Percentiles rank a stretch among this genome's conserved stretches.
These are phyloP conservation scores for Trididemnum clinides DNA, from an alignment of 23 tunicate genomes.

Conservation along the genomic window DNA sequence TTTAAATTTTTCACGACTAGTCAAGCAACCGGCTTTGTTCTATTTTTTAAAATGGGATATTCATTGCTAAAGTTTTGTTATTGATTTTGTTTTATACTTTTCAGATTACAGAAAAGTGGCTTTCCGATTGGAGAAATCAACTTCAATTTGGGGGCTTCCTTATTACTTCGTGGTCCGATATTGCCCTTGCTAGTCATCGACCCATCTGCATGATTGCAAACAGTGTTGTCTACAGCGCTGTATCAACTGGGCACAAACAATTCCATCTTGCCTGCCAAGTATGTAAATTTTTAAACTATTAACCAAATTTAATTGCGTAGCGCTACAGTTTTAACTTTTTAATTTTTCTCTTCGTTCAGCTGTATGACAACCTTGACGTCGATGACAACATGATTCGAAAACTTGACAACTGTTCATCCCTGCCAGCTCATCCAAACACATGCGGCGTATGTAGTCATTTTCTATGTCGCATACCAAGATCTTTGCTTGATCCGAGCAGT, in stretches of 20 bases:
- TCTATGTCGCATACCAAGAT: slow-evolving; percentile 76
- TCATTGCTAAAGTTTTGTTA: neutral
- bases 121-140: slow-evolving; percentile 88
- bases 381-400: slow-evolving; percentile 55
- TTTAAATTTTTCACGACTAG: no score
- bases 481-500: slow-evolving; percentile 72
- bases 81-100: no score
- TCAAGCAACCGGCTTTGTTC: no score
- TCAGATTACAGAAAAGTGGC: slow-evolving; percentile 91
- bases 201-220: slow-evolving; percentile 84
- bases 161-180: slow-evolving; percentile 95
- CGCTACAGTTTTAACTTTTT: neutral
- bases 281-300: no score
- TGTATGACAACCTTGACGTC: slow-evolving; percentile 58
- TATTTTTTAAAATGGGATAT: no score
- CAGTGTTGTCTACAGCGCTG: slow-evolving; percentile 78
- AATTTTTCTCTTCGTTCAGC: slow-evolving; percentile 15
- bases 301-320: no score
- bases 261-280: slow-evolving; percentile 94
- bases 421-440: slow-evolving; percentile 88
- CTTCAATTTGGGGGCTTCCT: slow-evolving; percentile 92
- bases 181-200: slow-evolving; percentile 74
- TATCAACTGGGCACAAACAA: slow-evolving; percentile 70
- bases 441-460: slow-evolving; percentile 96
- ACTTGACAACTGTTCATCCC: slow-evolving; percentile 72